A percentile compares a stretch with the other conserved stretches of the same genome.
Conservation (phyloP, 2,888 invertebrate species). For the Pseudeuparius sepicola region DNA sequence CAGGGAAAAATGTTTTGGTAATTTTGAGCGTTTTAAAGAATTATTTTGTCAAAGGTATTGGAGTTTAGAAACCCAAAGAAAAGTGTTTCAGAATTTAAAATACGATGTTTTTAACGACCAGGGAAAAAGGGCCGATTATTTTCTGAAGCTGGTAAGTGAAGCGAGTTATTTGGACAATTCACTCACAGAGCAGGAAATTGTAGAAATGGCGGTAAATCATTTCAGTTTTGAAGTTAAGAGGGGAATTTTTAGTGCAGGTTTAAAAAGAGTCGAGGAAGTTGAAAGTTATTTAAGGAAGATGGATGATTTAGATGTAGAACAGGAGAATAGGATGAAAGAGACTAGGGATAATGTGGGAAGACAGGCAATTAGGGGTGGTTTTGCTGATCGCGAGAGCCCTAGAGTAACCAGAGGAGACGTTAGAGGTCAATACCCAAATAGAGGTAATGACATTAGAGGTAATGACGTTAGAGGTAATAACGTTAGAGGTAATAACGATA, state of each 20-base stretch:
- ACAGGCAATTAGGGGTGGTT: too few species aligned
- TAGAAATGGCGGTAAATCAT: conserved; percentile 11
- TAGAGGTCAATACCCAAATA: too few species aligned
- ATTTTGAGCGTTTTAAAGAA: conserved; percentile 2
- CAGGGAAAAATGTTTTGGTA: conserved; percentile 7
- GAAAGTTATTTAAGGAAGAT: too few species aligned
- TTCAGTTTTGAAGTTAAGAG: conserved; percentile 15
- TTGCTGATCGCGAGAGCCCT: too few species aligned
- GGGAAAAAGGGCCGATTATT: conserved; percentile 14
- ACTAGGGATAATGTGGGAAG: neutral
- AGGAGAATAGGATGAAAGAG: neutral
- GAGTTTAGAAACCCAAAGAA: conserved; percentile 12
- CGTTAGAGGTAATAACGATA: too few species aligned
- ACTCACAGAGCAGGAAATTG: conserved; percentile 11
- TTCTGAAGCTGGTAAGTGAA: conserved; percentile 13
- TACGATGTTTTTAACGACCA: conserved; percentile 10
- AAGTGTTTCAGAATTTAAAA: conserved; percentile 10
- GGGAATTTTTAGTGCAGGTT: too few species aligned
- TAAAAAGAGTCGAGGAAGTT: too few species aligned
- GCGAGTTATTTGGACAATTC: conserved; percentile 11
- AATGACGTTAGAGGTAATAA: too few species aligned
- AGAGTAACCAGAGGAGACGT: too few species aligned
- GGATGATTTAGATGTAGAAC: neutral
- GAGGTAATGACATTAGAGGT: too few species aligned
- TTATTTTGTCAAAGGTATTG: conserved; percentile 9